Evolutionary conservation across 2,888 invertebrate genomes (phyloP).

Genomic region (Ganaspis brasiliensis): DNA sequence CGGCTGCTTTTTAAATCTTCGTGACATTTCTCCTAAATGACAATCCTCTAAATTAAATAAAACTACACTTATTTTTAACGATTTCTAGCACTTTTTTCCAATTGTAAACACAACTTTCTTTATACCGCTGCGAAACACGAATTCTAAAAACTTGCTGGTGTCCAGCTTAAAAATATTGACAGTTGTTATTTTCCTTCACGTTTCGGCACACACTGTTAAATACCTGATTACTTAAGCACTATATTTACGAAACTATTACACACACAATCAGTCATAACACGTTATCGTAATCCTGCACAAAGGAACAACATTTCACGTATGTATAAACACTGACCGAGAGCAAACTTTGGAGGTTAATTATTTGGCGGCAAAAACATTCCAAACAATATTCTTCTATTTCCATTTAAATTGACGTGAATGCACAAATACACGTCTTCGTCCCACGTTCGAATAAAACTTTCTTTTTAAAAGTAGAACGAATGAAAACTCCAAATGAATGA

Average conservation of each 20-base stretch:
- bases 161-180: background rate
- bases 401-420: background rate
- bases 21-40: slow-evolving; percentile 63
- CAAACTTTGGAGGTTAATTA: background rate
- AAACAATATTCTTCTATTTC: background rate
- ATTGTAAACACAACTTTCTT: background rate
- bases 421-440: background rate
- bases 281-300: background rate
- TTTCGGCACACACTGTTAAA: background rate
- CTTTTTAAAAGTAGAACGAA: slow-evolving; percentile 7
- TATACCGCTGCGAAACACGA: no score
- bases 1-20: slow-evolving; percentile 66
- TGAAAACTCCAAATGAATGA: background rate
- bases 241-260: slow-evolving; percentile 6
- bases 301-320: slow-evolving; percentile 26
- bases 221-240: background rate
- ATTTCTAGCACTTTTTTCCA: background rate
- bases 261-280: slow-evolving; percentile 26
- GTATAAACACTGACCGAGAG: no score
- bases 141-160: no score
- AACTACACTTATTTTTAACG: background rate
- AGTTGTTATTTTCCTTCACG: background rate
- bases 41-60: background rate
- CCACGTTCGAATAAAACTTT: slow-evolving; percentile 2
- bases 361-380: background rate